Conservation (phyloP, 1,140 invertebrate species). For the Panagrolaimus sp. region DNA sequence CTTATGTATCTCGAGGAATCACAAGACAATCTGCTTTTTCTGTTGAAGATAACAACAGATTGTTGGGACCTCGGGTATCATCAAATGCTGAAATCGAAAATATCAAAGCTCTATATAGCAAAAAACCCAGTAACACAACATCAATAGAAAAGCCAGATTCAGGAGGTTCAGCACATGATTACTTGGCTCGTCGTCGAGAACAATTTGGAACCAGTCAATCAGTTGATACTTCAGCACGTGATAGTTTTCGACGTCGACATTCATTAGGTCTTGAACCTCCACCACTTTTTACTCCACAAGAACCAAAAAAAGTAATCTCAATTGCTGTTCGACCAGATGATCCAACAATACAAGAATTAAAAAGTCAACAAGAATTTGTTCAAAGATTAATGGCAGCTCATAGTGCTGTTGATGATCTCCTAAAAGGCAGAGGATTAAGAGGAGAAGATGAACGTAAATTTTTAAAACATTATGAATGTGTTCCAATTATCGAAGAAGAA, state of each 20-base stretch:
- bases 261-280: constrained; percentile 7
- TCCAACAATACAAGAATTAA: neutral
- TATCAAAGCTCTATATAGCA: constrained; percentile 2
- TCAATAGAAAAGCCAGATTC: neutral
- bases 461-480: constrained; percentile 29
- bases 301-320: constrained; percentile 17
- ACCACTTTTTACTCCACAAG: neutral
- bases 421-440: constrained; percentile 33
- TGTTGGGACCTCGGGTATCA: constrained; percentile 7
- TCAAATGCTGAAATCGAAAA: constrained; percentile 8
- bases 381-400: constrained; percentile 38
- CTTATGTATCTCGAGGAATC: neutral
- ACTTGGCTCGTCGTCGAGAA: neutral
- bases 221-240: neutral
- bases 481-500: constrained; percentile 36
- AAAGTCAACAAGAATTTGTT: constrained; percentile 32
- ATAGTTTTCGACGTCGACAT: constrained; percentile 1
- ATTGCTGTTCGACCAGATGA: constrained; percentile 13
- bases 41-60: neutral
- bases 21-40: constrained; percentile 12
- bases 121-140: neutral
- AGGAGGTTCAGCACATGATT: neutral
- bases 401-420: constrained; percentile 37
- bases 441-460: constrained; percentile 31
- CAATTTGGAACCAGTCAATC: neutral